phyloP scores from a whole-genome alignment of 2,113 vertebrate species.

The Passerina amoena region DNA sequence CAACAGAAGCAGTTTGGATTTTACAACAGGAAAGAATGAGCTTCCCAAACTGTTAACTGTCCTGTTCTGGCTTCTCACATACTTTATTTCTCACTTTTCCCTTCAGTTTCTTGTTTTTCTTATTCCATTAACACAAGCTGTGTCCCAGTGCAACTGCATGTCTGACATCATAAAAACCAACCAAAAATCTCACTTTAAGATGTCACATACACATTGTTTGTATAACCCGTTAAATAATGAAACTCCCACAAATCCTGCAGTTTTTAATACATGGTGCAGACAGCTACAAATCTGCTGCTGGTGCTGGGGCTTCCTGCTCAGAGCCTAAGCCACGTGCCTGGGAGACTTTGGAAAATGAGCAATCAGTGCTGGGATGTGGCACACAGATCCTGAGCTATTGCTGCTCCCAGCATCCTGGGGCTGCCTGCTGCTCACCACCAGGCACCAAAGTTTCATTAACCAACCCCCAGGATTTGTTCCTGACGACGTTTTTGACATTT shows the following conservation, averaged over 20 bases:
- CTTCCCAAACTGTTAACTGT: neutral
- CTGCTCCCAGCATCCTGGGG: conserved; percentile 43
- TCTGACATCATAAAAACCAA: neutral
- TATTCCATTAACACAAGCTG: neutral
- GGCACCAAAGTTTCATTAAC: conserved; percentile 73
- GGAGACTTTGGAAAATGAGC: conserved; percentile 22
- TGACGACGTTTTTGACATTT: conserved; percentile 71
- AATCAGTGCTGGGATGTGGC: conserved; percentile 40
- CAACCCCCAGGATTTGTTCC: conserved; percentile 71
- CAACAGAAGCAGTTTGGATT: neutral
- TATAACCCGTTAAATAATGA: neutral
- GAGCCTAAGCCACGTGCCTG: neutral
- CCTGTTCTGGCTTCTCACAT: neutral
- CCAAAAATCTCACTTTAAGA: neutral
- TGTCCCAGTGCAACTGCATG: neutral
- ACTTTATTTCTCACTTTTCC: neutral
- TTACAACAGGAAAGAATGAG: neutral
- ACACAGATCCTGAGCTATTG: conserved; percentile 51
- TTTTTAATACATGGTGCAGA: neutral
- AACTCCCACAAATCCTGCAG: neutral
- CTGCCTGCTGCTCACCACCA: conserved; percentile 50
- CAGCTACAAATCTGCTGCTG: neutral
- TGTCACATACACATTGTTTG: neutral
- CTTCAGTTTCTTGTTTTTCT: neutral
- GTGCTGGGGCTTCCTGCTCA: neutral